Evolutionary conservation across 2,113 vertebrate genomes (phyloP).

Genomic region (Xerus inauris): DNA sequence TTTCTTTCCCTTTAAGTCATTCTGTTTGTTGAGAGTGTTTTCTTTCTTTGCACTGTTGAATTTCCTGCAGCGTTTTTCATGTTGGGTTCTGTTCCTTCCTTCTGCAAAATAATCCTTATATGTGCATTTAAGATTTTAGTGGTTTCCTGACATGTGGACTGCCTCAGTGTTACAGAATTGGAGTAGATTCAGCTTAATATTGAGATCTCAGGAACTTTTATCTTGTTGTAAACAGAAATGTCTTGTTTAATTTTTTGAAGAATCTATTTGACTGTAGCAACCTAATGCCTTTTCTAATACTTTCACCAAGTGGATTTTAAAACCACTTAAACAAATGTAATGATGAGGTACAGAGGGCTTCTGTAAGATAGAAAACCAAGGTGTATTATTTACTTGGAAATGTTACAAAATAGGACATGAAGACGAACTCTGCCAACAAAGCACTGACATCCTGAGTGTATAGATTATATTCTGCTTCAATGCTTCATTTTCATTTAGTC

Average conservation of each 20-base stretch:
- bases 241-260: neutral
- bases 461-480: slow-evolving; percentile 2
- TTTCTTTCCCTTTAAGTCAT: neutral
- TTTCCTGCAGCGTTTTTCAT: neutral
- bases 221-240: neutral
- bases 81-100: neutral
- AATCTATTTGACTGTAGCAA: neutral
- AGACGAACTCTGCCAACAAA: neutral
- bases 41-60: neutral
- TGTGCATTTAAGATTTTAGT: neutral
- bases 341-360: neutral
- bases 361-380: neutral
- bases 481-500: slow-evolving; percentile 38
- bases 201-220: neutral
- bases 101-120: neutral
- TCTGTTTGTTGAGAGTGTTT: neutral
- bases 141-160: neutral
- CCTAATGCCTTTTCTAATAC: neutral
- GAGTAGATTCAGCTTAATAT: neutral
- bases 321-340: neutral
- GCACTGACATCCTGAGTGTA: neutral
- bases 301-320: neutral
- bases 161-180: neutral
- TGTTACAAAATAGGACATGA: neutral
- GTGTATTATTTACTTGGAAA: neutral